Evolutionary conservation across 2,888 invertebrate species (phyloP).

Genomic region (Harpalus rufipes): DNA sequence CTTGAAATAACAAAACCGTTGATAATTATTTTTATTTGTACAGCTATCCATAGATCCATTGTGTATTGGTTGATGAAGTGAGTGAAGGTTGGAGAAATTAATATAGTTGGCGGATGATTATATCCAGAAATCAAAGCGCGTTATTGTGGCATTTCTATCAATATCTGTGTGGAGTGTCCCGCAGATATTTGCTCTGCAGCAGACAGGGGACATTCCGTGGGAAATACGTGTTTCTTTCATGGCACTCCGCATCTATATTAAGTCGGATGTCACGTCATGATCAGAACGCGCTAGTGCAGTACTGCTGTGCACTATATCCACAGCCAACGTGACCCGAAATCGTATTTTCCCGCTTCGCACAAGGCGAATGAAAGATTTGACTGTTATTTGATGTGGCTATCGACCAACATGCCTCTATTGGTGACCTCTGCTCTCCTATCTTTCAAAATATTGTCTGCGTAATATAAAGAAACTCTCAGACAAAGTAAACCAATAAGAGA

Average conservation of each 20-base stretch:
- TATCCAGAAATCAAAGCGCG: slow-evolving; percentile 28
- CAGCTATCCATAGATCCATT: no score
- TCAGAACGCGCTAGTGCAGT: slow-evolving; percentile 42
- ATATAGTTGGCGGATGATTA: slow-evolving; percentile 2
- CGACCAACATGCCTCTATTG: background rate
- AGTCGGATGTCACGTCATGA: slow-evolving; percentile 52
- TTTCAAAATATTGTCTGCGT: background rate
- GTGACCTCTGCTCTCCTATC: background rate
- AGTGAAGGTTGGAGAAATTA: slow-evolving; percentile 12
- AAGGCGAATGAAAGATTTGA: slow-evolving; percentile 18
- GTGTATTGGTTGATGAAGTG: background rate
- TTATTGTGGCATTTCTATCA: slow-evolving; percentile 40
- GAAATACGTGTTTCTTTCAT: slow-evolving; percentile 56
- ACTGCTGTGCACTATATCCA: slow-evolving; percentile 18
- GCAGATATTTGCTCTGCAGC: slow-evolving; percentile 39
- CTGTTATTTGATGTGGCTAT: slow-evolving; percentile 34
- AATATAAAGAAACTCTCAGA: background rate
- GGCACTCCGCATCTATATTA: slow-evolving; percentile 40
- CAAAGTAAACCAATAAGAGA: no score
- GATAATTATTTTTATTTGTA: no score
- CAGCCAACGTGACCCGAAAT: slow-evolving; percentile 30
- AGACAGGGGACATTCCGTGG: slow-evolving; percentile 39
- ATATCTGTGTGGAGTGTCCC: background rate
- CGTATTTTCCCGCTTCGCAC: slow-evolving; percentile 15
- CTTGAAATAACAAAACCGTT: no score